Conservation (phyloP, 2,797 vertebrate species). For the Microcaecilia unicolor region DNA sequence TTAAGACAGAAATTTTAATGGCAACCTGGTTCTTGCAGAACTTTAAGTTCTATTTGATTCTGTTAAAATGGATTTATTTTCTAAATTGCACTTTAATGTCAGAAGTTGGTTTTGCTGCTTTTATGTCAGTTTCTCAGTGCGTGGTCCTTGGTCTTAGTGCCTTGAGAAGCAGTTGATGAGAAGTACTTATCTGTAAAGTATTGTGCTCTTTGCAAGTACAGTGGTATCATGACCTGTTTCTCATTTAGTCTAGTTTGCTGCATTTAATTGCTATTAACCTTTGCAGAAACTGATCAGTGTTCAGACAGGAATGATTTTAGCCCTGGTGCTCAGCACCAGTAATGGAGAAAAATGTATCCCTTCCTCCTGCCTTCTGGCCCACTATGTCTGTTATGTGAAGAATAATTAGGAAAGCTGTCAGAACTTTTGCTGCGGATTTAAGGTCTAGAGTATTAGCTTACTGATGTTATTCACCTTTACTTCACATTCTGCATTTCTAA, state of each 20-base stretch:
- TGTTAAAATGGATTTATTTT: slow-evolving; percentile 8
- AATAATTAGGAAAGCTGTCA: slow-evolving; percentile 71
- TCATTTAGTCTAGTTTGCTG: slow-evolving; percentile 70
- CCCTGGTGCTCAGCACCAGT: slow-evolving; percentile 53
- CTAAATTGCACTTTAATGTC: slow-evolving; percentile 8
- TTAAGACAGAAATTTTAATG: slow-evolving; percentile 3
- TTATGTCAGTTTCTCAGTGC: slow-evolving; percentile 15
- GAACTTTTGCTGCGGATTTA: slow-evolving; percentile 46
- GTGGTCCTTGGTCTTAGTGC: slow-evolving; percentile 4
- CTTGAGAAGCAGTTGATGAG: slow-evolving; percentile 40
- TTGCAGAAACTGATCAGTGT: slow-evolving; percentile 71
- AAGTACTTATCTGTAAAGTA: slow-evolving; percentile 41
- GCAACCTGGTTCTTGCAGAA: slow-evolving; percentile 10
- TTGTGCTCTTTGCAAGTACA: slow-evolving; percentile 56
- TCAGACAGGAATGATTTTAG: slow-evolving; percentile 75
- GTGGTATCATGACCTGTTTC: slow-evolving; percentile 61
- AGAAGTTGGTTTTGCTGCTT: slow-evolving; percentile 17
- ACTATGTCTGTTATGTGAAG: slow-evolving; percentile 50
- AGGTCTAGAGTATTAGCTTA: slow-evolving; percentile 40
- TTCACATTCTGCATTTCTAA: slow-evolving; percentile 58
- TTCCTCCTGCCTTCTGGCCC: slow-evolving; percentile 57
- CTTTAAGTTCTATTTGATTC: slow-evolving; percentile 11
- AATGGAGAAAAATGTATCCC: slow-evolving; percentile 63
- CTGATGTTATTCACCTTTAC: slow-evolving; percentile 50
- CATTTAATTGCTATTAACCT: slow-evolving; percentile 86